Conservation (phyloP, 2,113 vertebrate species). For the Manacus vitellinus region DNA sequence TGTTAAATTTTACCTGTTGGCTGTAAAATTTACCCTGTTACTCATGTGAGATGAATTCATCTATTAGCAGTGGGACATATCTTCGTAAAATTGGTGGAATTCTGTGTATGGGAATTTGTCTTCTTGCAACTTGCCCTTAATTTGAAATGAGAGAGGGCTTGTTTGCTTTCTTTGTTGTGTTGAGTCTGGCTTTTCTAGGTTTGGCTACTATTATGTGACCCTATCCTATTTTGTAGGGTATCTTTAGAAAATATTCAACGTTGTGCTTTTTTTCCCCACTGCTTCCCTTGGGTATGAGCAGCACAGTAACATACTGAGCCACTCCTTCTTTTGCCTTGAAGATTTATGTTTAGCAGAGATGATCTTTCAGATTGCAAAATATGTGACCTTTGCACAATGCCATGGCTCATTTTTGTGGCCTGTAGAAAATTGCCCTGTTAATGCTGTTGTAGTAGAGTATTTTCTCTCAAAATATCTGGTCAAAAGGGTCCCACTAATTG, state of each 20-base stretch:
- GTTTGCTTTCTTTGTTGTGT: background rate
- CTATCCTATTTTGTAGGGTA: background rate
- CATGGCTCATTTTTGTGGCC: conserved; percentile 38
- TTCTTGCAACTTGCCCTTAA: background rate
- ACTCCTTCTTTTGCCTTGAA: background rate
- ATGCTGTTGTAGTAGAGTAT: background rate
- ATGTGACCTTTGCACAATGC: conserved; percentile 33
- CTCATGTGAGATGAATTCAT: background rate
- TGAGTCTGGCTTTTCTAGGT: background rate
- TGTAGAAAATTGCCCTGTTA: background rate
- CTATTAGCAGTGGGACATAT: background rate
- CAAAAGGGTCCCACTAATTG: background rate
- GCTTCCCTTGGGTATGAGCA: background rate
- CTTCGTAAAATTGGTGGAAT: background rate
- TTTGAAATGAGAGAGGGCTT: background rate
- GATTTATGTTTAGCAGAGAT: background rate
- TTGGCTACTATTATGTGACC: background rate
- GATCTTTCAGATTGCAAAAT: conserved; percentile 24
- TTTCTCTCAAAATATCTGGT: background rate
- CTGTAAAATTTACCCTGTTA: background rate
- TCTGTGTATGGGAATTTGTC: background rate
- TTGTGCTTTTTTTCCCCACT: background rate
- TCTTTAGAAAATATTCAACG: background rate
- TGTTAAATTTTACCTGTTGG: background rate
- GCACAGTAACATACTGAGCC: background rate